Percentiles rank a stretch among this genome's conserved stretches.
phyloP scores from a whole-genome alignment of 1,140 invertebrate genomes.

The Aphis craccivora region DNA sequence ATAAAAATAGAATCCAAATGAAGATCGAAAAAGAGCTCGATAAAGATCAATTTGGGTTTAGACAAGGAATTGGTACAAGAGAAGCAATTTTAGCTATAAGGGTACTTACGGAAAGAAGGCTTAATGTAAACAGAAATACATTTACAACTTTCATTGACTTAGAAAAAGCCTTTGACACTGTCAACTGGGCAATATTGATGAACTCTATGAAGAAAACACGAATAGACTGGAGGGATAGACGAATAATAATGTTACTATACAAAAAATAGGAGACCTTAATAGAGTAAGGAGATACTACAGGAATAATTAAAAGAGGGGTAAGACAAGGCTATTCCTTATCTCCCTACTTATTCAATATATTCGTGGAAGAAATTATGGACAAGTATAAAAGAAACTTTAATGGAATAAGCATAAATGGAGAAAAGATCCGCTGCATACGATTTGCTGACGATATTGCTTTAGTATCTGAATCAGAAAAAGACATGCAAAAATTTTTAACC shows the following conservation, averaged over 20 bases:
- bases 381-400: constrained; percentile 35
- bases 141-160: constrained; percentile 47
- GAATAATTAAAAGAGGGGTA: constrained; percentile 33
- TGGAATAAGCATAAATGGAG: too few relatives aligned
- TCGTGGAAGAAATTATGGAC: constrained; percentile 44
- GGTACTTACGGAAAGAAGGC: constrained; percentile 47
- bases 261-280: constrained; percentile 43
- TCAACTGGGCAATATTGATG: constrained; percentile 35
- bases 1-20: constrained; percentile 37
- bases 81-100: constrained; percentile 48
- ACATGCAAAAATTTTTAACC: too few relatives aligned
- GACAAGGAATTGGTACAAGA: constrained; percentile 48
- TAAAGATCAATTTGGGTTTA: constrained; percentile 57
- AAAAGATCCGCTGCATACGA: too few relatives aligned
- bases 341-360: constrained; percentile 42
- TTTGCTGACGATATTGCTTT: too few relatives aligned
- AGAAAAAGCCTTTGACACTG: constrained; percentile 55
- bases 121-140: constrained; percentile 52
- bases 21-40: constrained; percentile 48
- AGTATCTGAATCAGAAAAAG: too few relatives aligned
- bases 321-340: constrained; percentile 41
- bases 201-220: constrained; percentile 42
- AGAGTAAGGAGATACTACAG: constrained; percentile 31
- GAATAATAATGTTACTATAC: constrained; percentile 46
- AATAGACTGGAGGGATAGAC: constrained; percentile 54